These are phyloP conservation scores for Dryas iulia DNA, from an alignment of 1,140 invertebrate species.

Conservation along the genomic window DNA sequence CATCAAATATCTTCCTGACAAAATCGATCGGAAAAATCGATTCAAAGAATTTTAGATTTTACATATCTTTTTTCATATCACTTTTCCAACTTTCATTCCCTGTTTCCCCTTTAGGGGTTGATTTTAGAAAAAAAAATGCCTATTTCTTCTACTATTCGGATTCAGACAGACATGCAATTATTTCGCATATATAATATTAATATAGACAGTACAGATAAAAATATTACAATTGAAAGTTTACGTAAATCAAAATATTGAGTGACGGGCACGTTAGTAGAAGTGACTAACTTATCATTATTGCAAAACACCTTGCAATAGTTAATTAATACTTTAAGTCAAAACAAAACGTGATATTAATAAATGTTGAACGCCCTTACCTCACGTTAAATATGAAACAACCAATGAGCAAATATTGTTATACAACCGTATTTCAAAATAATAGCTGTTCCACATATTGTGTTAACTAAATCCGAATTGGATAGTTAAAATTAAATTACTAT, in stretches of 20 bases:
- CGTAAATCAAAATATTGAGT: neutral
- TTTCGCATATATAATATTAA: neutral
- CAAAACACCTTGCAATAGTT: neutral
- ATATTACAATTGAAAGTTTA: no score
- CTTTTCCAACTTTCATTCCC: no score
- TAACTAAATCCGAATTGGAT: neutral
- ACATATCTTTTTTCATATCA: no score
- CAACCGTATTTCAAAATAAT: neutral
- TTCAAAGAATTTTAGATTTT: no score
- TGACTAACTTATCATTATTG: neutral
- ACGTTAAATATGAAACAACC: neutral
- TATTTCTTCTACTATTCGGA: no score
- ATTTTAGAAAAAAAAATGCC: no score
- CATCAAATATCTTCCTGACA: no score
- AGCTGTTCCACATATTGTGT: neutral
- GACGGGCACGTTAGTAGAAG: no score
- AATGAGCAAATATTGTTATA: neutral
- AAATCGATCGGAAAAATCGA: no score
- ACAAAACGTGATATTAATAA: neutral
- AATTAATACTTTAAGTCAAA: neutral
- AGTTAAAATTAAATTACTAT: neutral
- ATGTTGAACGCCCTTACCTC: neutral
- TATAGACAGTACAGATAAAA: neutral
- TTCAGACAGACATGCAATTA: no score
- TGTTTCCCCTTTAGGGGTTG: no score